Percentiles rank a stretch among this genome's conserved stretches.
phyloP scores from a whole-genome alignment of 2,797 vertebrate genomes.

The Propithecus perrieri region DNA sequence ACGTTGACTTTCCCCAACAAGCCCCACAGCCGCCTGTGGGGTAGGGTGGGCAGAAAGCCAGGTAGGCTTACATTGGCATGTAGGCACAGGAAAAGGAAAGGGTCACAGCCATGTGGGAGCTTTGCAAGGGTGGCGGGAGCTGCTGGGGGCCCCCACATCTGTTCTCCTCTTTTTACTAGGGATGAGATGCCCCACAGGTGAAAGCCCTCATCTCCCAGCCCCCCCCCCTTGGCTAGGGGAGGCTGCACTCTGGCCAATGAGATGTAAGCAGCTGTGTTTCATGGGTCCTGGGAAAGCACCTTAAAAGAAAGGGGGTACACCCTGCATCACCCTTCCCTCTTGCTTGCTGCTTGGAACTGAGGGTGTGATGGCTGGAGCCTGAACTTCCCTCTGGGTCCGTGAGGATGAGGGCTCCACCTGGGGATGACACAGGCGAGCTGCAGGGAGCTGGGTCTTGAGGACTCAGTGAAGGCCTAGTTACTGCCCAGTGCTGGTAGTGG shows the following conservation, averaged over 20 bases:
- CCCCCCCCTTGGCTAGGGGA: too few species aligned
- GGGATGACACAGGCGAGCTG: too few species aligned
- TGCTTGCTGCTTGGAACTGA: background rate
- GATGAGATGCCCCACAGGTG: accelerated
- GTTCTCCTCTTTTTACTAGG: background rate
- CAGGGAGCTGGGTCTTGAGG: background rate
- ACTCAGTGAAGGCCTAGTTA: background rate
- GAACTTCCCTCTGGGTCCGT: accelerated
- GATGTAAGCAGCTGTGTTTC: background rate
- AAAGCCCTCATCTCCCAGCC: background rate
- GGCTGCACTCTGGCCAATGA: background rate
- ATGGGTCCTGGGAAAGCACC: background rate
- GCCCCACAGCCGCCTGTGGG: background rate
- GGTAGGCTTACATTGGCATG: too few species aligned
- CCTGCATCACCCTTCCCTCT: too few species aligned
- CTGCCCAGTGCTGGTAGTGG: background rate
- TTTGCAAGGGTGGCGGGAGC: background rate
- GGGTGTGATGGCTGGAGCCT: background rate
- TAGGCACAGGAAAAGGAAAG: background rate
- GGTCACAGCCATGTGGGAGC: background rate
- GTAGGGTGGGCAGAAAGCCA: background rate
- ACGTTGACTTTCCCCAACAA: background rate
- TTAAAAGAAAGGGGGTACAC: background rate
- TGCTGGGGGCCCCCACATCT: background rate
- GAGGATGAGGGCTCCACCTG: background rate